These are phyloP conservation scores for Sardina pilchardus DNA, from an alignment of 2,113 vertebrate species.

Conservation along the genomic window DNA sequence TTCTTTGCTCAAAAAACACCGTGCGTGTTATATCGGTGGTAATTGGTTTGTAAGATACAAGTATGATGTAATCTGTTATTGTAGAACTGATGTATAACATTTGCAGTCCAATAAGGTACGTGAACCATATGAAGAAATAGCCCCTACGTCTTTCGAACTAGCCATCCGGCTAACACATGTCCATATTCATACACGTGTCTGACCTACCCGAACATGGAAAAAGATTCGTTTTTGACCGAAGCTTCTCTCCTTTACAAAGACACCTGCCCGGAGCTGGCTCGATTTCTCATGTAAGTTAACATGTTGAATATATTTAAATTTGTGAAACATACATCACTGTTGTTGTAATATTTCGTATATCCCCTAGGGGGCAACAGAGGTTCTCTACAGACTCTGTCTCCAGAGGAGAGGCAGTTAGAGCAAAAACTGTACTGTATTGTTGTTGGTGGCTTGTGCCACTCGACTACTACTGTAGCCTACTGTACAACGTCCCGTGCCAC, in stretches of 20 bases:
- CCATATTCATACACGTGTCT: not conserved
- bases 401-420: too few relatives aligned
- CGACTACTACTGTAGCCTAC: too few relatives aligned
- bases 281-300: slow-evolving; percentile 69
- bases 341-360: not conserved
- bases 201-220: slow-evolving; percentile 13
- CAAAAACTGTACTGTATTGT: too few relatives aligned
- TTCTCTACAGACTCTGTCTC: too few relatives aligned
- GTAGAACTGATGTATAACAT: not conserved
- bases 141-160: not conserved
- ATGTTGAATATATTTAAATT: not conserved
- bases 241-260: slow-evolving; percentile 66
- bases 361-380: not conserved
- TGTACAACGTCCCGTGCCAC: too few relatives aligned
- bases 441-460: too few relatives aligned
- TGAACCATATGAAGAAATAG: not conserved
- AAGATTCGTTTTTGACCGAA: slow-evolving; percentile 51
- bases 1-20: not conserved
- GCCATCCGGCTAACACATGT: not conserved
- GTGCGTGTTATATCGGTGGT: not conserved
- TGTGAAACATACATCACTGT: not conserved
- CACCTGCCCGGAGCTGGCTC: slow-evolving; percentile 67
- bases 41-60: not conserved
- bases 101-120: not conserved
- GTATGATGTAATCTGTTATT: not conserved